phyloP scores from a whole-genome alignment of 1,140 invertebrate genomes.

The Drosophila kikkawai region DNA sequence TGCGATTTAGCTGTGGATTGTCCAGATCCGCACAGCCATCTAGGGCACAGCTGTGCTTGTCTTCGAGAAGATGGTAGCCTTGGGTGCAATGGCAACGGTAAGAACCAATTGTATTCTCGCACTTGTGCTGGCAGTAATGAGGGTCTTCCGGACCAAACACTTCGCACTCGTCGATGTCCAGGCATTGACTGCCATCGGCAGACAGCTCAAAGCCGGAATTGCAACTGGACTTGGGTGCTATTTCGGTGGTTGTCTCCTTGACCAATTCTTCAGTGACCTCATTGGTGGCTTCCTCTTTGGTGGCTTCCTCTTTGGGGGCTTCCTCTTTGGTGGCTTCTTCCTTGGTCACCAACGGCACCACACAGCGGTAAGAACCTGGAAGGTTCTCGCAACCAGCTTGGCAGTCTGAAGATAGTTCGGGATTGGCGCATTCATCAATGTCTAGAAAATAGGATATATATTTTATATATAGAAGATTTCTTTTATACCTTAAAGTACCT shows the following conservation, averaged over 20 bases:
- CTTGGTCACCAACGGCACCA: slow-evolving; percentile 35
- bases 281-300: neutral
- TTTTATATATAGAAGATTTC: neutral
- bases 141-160: slow-evolving; percentile 70
- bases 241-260: neutral
- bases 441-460: slow-evolving; percentile 84
- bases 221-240: slow-evolving; percentile 87
- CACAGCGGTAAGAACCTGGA: slow-evolving; percentile 90
- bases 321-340: slow-evolving; percentile 10
- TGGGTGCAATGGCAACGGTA: slow-evolving; percentile 87
- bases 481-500: slow-evolving; percentile 10
- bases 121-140: slow-evolving; percentile 87
- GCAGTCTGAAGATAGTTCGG: slow-evolving; percentile 86
- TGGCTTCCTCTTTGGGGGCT: neutral
- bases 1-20: slow-evolving; percentile 84
- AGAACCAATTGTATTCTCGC: slow-evolving; percentile 88
- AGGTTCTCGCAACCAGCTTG: slow-evolving; percentile 88
- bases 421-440: slow-evolving; percentile 89
- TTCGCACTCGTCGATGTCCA: slow-evolving; percentile 89
- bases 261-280: neutral
- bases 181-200: slow-evolving; percentile 84
- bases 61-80: slow-evolving; percentile 70
- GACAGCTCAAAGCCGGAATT: slow-evolving; percentile 86
- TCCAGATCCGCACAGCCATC: slow-evolving; percentile 75
- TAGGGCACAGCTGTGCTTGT: slow-evolving; percentile 78